phyloP scores from a whole-genome alignment of 2,888 invertebrate species.

The Thera obeliscata region DNA sequence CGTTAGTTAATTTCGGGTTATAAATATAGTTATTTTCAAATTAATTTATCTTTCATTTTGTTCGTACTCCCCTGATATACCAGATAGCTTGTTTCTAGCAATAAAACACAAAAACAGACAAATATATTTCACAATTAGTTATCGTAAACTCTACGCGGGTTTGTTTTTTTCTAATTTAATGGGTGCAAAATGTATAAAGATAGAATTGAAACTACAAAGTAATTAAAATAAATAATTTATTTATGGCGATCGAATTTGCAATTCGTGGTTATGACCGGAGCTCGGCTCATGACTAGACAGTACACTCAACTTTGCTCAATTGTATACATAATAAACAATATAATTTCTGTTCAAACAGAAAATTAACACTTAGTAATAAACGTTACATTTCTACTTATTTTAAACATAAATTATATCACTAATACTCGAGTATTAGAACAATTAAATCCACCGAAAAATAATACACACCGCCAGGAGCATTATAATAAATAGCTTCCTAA shows the following conservation, averaged over 20 bases:
- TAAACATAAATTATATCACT: conserved; percentile 79
- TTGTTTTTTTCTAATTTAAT: conserved; percentile 24
- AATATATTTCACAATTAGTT: no score
- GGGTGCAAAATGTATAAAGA: no score
- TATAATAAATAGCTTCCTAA: conserved; percentile 70
- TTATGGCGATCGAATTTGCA: conserved; percentile 73
- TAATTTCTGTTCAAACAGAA: conserved; percentile 80
- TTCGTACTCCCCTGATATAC: no score
- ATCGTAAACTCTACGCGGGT: not conserved
- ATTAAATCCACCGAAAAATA: conserved; percentile 81
- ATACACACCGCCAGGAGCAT: conserved; percentile 76
- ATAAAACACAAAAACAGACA: no score
- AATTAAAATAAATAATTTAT: conserved; percentile 83
- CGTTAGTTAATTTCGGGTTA: conserved; percentile 80
- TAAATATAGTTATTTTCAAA: conserved; percentile 74
- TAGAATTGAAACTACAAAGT: conserved; percentile 57
- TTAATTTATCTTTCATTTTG: conserved; percentile 2
- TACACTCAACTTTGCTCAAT: conserved; percentile 80
- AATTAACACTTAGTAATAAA: conserved; percentile 81
- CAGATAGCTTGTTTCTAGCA: no score
- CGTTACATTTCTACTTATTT: conserved; percentile 79
- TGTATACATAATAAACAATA: conserved; percentile 78
- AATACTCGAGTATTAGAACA: conserved; percentile 84
- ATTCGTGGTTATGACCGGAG: conserved; percentile 73
- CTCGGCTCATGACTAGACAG: conserved; percentile 83